Evolutionary conservation across 2,888 invertebrate genomes (phyloP).

Genomic region (Spisula subtruncata): DNA sequence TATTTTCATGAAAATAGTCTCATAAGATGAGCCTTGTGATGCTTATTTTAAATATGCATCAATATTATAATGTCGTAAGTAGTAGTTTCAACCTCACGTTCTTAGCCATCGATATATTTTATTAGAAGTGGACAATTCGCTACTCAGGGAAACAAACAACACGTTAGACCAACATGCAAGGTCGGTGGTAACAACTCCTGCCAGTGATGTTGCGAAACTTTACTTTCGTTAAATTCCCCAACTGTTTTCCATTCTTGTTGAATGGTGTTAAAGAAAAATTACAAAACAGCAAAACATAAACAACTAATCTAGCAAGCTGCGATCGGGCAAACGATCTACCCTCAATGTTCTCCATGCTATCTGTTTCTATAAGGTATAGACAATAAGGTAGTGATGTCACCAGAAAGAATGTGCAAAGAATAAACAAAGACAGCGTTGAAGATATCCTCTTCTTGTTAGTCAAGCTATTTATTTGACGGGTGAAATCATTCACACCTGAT

Average conservation of each 20-base stretch:
- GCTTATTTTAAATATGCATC: too few relatives aligned
- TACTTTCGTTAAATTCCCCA: background rate
- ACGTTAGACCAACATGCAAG: too few relatives aligned
- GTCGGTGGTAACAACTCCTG: too few relatives aligned
- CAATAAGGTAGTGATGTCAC: conserved; percentile 32
- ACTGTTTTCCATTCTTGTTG: conserved; percentile 45
- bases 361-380: conserved; percentile 14
- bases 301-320: conserved; percentile 9
- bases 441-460: background rate
- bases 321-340: conserved; percentile 3
- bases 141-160: too few relatives aligned
- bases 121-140: too few relatives aligned
- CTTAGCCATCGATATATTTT: too few relatives aligned
- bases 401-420: conserved; percentile 30
- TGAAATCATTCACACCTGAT: background rate
- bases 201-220: background rate
- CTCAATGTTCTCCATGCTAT: background rate
- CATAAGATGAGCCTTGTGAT: too few relatives aligned
- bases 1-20: too few relatives aligned
- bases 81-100: too few relatives aligned
- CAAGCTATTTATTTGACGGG: background rate
- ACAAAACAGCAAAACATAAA: conserved; percentile 30
- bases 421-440: conserved; percentile 28
- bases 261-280: conserved; percentile 44
- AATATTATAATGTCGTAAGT: too few relatives aligned